phyloP scores from a whole-genome alignment of 2,113 vertebrate genomes.

The Coptodon bakossiorum region DNA sequence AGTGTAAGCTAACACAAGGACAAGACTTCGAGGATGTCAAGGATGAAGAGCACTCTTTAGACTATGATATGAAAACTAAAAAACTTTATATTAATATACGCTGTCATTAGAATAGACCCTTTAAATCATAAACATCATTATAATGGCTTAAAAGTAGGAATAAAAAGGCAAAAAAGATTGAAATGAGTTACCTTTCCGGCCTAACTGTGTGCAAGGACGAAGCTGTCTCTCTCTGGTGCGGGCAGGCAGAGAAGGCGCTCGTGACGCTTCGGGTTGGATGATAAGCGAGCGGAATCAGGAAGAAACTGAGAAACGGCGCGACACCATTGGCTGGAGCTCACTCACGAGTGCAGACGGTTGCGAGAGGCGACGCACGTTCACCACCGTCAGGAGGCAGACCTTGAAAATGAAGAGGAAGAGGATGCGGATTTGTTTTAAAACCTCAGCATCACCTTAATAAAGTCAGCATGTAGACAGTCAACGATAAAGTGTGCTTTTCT shows the following conservation, averaged over 20 bases:
- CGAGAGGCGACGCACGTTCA: conserved; percentile 55
- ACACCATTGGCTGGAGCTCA: conserved; percentile 50
- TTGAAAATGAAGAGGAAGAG: not conserved
- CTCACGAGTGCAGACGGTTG: conserved; percentile 23
- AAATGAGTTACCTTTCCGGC: conserved; percentile 54
- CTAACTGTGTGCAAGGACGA: conserved; percentile 62
- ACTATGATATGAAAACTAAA: not conserved
- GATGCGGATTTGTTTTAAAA: not conserved
- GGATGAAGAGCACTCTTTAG: not conserved
- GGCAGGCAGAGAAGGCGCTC: conserved; percentile 56
- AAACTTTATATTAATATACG: not conserved
- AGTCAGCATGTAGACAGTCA: rapidly evolving
- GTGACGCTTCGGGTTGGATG: not conserved
- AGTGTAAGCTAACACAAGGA: not conserved
- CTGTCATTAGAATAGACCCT: rapidly evolving
- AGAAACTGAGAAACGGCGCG: not conserved
- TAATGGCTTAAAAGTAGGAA: rapidly evolving
- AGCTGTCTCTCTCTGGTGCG: conserved; percentile 41
- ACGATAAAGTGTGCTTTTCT: rapidly evolving
- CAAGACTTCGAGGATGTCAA: not conserved
- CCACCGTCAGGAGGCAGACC: not conserved
- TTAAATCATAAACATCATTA: rapidly evolving
- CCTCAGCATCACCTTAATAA: not conserved
- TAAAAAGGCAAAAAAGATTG: not conserved
- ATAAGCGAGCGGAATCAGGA: conserved; percentile 54